A percentile compares a stretch with the other conserved stretches of the same genome.
phyloP scores from a whole-genome alignment of 2,797 vertebrate genomes.

The Holocentrus rufus region DNA sequence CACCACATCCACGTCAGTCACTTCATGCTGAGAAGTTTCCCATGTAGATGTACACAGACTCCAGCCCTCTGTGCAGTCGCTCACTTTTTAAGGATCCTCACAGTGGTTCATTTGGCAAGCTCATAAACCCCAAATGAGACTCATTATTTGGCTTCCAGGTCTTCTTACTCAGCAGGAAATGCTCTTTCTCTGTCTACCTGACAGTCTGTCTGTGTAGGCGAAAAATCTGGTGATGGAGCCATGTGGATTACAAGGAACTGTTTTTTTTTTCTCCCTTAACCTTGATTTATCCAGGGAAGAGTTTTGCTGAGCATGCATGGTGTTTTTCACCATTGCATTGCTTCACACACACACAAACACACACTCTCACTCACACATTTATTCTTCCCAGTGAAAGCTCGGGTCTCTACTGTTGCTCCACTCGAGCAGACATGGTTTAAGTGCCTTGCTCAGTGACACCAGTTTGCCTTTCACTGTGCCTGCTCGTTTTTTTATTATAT shows the following conservation, averaged over 20 bases:
- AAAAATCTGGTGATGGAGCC: conserved; percentile 18
- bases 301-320: conserved; percentile 33
- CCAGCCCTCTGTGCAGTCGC: not conserved
- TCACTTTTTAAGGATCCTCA: conserved; percentile 17
- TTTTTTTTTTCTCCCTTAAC: conserved; percentile 10
- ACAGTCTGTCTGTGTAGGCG: conserved; percentile 8
- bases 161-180: conserved; percentile 46
- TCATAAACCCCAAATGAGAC: conserved; percentile 38
- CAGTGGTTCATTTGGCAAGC: conserved; percentile 30
- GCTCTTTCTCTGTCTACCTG: conserved; percentile 31
- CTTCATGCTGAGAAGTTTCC: not conserved
- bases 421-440: conserved; percentile 21
- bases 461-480: conserved; percentile 22
- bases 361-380: conserved; percentile 4
- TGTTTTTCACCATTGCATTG: conserved; percentile 11
- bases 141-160: conserved; percentile 40
- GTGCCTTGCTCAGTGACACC: conserved; percentile 27
- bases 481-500: conserved; percentile 5
- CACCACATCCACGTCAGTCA: not conserved
- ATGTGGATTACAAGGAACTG: conserved; percentile 1
- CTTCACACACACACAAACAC: conserved; percentile 1
- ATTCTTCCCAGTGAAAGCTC: not conserved
- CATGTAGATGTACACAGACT: not conserved
- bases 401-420: conserved; percentile 7
- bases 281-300: conserved; percentile 28